phyloP scores from a whole-genome alignment of 2,113 vertebrate species.

The Mixornis gularis region DNA sequence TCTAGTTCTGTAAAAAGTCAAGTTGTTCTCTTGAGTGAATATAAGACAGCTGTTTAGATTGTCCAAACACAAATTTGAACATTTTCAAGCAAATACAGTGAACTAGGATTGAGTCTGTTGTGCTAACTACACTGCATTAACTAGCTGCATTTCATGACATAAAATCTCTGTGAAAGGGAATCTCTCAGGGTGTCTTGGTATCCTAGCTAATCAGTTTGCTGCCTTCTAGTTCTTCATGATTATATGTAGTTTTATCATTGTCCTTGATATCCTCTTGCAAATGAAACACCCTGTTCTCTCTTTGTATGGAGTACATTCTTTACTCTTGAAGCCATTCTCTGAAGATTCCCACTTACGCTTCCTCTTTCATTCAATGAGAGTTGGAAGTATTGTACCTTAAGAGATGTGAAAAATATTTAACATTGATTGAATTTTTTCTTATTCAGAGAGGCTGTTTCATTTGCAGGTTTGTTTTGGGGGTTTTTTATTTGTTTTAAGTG shows the following conservation, averaged over 20 bases:
- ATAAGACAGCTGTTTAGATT: neutral
- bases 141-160: neutral
- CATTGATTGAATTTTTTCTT: neutral
- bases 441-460: neutral
- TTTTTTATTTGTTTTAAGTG: neutral
- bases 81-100: neutral
- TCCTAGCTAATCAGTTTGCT: neutral
- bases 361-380: neutral
- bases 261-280: neutral
- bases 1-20: neutral
- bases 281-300: neutral
- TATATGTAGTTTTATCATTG: neutral
- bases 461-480: rapidly evolving
- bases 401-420: neutral
- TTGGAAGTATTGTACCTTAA: neutral
- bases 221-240: neutral
- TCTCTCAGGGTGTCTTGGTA: neutral
- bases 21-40: neutral
- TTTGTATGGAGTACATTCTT: neutral
- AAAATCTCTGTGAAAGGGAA: neutral
- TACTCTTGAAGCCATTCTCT: neutral
- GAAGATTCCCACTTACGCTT: neutral
- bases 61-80: neutral
- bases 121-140: neutral
- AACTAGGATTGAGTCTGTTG: neutral